Base-by-base conservation (phyloP, 2,888 invertebrate species). In the Oligia strigilis region DNA sequence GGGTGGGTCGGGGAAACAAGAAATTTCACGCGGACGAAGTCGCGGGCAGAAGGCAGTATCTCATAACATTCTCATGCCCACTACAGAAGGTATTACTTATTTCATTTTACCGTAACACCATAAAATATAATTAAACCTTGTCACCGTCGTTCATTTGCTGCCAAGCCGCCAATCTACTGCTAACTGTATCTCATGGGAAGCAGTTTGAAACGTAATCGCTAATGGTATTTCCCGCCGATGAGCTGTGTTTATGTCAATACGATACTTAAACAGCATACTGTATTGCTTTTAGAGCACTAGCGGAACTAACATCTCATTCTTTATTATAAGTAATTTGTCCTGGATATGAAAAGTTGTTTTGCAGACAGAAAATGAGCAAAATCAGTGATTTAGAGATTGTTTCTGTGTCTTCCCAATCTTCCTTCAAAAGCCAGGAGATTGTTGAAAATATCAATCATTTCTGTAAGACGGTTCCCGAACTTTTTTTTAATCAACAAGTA, bases 41-140 rank as follows among this genome's bases (percentile, higher is more conserved):
- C 5, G 19, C 52, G 6, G 52, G 19, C 17, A 52, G 2, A 23
- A 55, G 8, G 19, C 55, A 23, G 23, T 11, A 60, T n/a, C 58
- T 58, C 58, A 23, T 3, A 23, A n/a, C n/a, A 58, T 58, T 58
- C 58, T 58, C 11, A 60, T 60, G 11, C 13, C n/a, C 9, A 79
- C n/a, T 9, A 8, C 36, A 80, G 9, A 23, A 9, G 1, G 4
- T 11, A 52, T 43, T 49, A 49, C 29, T n/a, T 64, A 67, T 49
- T 64, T 40, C 4, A 14, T 19, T 83, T 64, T 77, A 83, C 80
- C 69, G 83, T 80, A 83, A 76, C 17, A 19, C 11, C 62, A 77
- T 83, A 65, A 43, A 29, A 83, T 78, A 81, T 83, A 81, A 81
- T 81, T 78, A 81, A 83, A 78, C 17, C 78, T 83, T 36, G 83